Base-by-base conservation (phyloP, 2,888 invertebrate genomes). In the Himalopsyche tibetana region DNA sequence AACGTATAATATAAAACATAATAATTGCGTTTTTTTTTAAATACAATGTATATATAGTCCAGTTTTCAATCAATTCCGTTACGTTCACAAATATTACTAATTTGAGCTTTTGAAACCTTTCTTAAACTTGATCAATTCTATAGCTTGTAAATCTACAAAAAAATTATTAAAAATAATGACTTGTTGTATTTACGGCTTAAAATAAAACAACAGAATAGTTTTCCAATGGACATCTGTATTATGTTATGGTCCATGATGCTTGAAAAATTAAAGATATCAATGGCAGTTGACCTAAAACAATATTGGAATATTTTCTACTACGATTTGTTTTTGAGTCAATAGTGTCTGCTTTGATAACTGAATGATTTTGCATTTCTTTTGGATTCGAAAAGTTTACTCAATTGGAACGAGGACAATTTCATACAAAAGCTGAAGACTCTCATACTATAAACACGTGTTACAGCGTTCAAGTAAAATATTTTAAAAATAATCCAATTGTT, bases 221-320 rank as follows among this genome's bases (percentile, higher is more conserved):
- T 63, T 5, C 63, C 2, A 63, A 63, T 19, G 5, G 63, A 63
- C 19, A 2, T 63, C 5, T 28, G 28, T 19, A 17, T 55, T 19
- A 63, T 19, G 19, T 9, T 45, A 19, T 63, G 17, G 17, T 3
- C 17, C 9, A 5, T 5, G 56, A 17, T 56, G 56, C n/a, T n/a
- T 56, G 56, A n/a, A n/a, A 17, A 56, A 19, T 56, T n/a, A 56
- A 56, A n/a, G 56, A 56, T 56, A 56, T 56, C 56, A 56, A 17
- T 19, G 56, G 3, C n/a, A 56, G 11, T 56, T 56, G 56, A 56
- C 63, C 19, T 63, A 63, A 19, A 63, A 63, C 5, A 19, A 63
- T 28, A 28, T 63, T 51, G 51, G 15, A 51, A 15, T 51, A 51
- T 51, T 15, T n/a, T 4, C 63, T 3, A 3, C n/a, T 3, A 4